Percentiles rank a stretch among this genome's conserved stretches.
Evolutionary conservation across 2,113 vertebrate genomes (phyloP).

Genomic region (Cyprinodon variegatus): DNA sequence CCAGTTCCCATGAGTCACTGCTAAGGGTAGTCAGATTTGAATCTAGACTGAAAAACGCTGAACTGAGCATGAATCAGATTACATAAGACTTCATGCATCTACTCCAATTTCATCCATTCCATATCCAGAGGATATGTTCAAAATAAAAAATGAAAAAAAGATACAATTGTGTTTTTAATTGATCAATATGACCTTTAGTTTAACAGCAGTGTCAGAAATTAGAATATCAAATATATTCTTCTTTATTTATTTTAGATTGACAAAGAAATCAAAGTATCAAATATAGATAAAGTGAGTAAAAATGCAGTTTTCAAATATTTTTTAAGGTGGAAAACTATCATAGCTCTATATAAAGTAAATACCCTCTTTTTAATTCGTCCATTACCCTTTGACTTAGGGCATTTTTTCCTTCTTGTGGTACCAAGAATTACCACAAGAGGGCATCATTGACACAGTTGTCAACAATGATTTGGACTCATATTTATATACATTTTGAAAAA

Average conservation of each 20-base stretch:
- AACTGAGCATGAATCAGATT: constrained; percentile 58
- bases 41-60: constrained; percentile 43
- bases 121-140: neutral
- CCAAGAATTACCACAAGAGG: no score
- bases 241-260: no score
- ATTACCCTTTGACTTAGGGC: no score
- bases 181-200: neutral
- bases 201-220: neutral
- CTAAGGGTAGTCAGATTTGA: constrained; percentile 2
- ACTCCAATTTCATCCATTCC: neutral
- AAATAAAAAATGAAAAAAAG: neutral
- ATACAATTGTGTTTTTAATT: neutral
- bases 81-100: constrained; percentile 17
- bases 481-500: no score
- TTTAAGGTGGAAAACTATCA: neutral
- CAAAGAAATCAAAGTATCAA: neutral
- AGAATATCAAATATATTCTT: neutral
- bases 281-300: neutral
- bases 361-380: no score
- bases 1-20: constrained; percentile 62
- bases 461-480: no score
- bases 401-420: no score
- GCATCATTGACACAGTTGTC: no score
- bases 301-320: neutral
- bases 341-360: neutral